These are phyloP conservation scores for Ecliptopera silaceata DNA, from an alignment of 2,888 invertebrate species.

Conservation along the genomic window DNA sequence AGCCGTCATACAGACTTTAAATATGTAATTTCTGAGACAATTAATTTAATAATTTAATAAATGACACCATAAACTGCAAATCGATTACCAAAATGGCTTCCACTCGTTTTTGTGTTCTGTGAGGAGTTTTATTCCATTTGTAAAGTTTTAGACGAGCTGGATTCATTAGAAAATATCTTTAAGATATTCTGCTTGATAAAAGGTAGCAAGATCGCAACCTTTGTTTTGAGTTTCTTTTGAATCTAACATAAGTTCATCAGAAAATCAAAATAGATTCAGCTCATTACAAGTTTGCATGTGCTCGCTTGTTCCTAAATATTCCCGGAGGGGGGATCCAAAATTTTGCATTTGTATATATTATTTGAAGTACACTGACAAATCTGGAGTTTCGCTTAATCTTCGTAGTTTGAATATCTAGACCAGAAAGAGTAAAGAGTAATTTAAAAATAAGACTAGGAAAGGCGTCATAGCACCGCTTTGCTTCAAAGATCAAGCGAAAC, in stretches of 20 bases:
- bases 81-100: background rate
- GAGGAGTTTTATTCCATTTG: background rate
- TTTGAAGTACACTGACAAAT: constrained; percentile 5
- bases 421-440: background rate
- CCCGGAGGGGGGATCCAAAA: constrained; percentile 38
- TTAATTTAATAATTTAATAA: background rate
- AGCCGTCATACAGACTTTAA: no score
- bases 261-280: constrained; percentile 6
- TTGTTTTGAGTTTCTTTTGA: no score
- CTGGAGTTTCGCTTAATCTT: constrained; percentile 43
- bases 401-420: background rate
- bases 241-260: no score
- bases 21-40: no score
- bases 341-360: constrained; percentile 16
- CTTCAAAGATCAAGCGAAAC: constrained; percentile 43
- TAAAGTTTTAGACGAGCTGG: no score
- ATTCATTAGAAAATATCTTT: no score
- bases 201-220: no score
- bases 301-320: constrained; percentile 45
- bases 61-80: background rate
- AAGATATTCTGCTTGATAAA: no score
- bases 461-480: background rate
- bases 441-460: background rate
- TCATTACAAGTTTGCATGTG: constrained; percentile 47
- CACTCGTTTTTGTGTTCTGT: background rate